Percentiles rank a stretch among this genome's conserved stretches.
Evolutionary conservation across 2,888 invertebrate species (phyloP).

Genomic region (Heliconius hortense): DNA sequence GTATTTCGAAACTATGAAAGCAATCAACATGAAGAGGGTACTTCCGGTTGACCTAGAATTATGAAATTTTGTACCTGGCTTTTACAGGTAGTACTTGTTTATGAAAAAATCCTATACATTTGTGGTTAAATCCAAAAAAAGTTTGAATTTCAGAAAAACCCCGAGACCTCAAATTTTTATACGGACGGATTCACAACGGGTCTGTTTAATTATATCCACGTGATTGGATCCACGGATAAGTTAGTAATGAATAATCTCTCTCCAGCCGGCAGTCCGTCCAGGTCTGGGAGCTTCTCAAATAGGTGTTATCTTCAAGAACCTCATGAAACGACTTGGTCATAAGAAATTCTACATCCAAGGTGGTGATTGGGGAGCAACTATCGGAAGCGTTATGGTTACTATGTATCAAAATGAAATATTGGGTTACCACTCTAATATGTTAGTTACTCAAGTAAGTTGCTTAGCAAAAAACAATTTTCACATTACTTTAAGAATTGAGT

Average conservation of each 20-base stretch:
- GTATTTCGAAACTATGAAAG: too few species aligned
- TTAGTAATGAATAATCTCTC: not conserved
- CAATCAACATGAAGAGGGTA: too few species aligned
- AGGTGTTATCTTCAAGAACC: slow-evolving; percentile 82
- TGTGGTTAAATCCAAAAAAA: too few species aligned
- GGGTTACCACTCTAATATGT: slow-evolving; percentile 65
- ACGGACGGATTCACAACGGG: too few species aligned
- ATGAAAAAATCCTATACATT: too few species aligned
- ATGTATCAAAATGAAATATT: slow-evolving; percentile 71
- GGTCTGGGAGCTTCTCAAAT: slow-evolving; percentile 81
- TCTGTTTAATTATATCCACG: not conserved
- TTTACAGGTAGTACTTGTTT: too few species aligned
- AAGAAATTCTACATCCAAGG: slow-evolving; percentile 85
- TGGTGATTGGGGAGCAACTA: slow-evolving; percentile 90
- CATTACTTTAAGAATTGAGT: too few species aligned
- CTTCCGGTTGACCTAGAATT: too few species aligned
- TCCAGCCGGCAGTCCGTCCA: slow-evolving; percentile 79
- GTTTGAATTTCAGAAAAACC: too few species aligned
- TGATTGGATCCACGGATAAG: too few species aligned
- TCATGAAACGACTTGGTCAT: slow-evolving; percentile 87
- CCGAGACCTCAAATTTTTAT: too few species aligned
- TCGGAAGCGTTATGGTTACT: slow-evolving; percentile 83
- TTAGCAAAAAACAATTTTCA: not conserved
- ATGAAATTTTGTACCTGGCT: too few species aligned
- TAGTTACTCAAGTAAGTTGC: slow-evolving; percentile 49